These are phyloP conservation scores for Willisornis vidua DNA, from an alignment of 2,113 vertebrate genomes.

Conservation along the genomic window DNA sequence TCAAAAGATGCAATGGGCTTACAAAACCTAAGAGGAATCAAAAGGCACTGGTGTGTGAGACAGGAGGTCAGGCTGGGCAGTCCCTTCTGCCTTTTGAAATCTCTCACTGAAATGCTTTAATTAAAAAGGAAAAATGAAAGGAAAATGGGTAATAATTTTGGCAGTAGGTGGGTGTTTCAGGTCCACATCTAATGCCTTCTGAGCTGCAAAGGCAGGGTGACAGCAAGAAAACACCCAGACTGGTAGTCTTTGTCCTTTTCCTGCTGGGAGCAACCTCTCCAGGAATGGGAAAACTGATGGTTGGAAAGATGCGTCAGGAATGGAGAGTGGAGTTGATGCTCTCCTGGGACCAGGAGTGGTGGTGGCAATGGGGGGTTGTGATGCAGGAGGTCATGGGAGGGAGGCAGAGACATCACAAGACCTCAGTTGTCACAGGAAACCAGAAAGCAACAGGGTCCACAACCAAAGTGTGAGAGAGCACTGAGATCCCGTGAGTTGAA, in stretches of 20 bases:
- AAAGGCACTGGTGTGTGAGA: not conserved
- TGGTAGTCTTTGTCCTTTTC: not conserved
- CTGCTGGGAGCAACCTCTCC: not conserved
- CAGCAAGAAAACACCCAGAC: not conserved
- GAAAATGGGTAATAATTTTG: not conserved
- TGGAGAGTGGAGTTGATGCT: rapidly evolving
- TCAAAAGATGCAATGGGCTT: conserved; percentile 7
- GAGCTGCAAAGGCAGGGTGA: not conserved
- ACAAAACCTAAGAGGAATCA: not conserved
- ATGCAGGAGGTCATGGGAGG: not conserved
- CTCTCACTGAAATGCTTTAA: not conserved
- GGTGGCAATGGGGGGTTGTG: not conserved
- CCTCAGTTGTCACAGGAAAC: not conserved
- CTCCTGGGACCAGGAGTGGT: not conserved
- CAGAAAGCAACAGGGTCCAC: not conserved
- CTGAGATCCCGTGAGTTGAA: not conserved
- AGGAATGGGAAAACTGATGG: not conserved
- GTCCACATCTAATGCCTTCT: not conserved
- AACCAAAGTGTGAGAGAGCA: not conserved
- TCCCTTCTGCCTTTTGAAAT: not conserved
- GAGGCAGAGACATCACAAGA: not conserved
- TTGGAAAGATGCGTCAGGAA: rapidly evolving
- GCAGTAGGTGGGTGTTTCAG: not conserved
- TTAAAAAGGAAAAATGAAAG: conserved; percentile 22
- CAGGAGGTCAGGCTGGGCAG: not conserved